Evolutionary conservation across 2,888 invertebrate genomes (phyloP), one percentile per base, ranked within the genome.

Genomic region (Antheraea yamamai): DNA sequence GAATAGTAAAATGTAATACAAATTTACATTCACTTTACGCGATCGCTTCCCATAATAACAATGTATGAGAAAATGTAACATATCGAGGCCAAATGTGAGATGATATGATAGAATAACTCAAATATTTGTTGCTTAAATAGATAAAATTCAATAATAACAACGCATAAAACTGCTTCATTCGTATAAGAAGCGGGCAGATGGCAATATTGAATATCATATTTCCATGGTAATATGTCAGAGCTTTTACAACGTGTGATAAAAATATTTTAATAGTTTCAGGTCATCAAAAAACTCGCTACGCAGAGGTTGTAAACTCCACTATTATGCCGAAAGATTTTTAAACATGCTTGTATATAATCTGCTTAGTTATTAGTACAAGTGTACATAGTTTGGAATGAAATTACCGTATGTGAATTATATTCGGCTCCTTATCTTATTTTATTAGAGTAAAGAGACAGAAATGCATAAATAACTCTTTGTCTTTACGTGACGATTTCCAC

Each of bases 21-120:
- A 70, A 74, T 70, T 35, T 70, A 16, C 52, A 74, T 55, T 30
- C 35, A 74, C 35, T 74, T 30, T 74, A 30, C 73, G 30, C 12
- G 55, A 10, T 68, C 74, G 68, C 51, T 74, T n/a, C 55, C 74
- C 68, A 68, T 74, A 74, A 74, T 30, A 23, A 66, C 35, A 68
- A 74, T 68, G 68, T 30, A 30, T 30, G 3, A 30, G n/a, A n/a
- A n/a, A n/a, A n/a, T n/a, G n/a, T 74, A 52, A 68, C 55, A 68
- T 68, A 47, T 35, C 20, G n/a, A 61, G 68, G 55, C 68, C 30
- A 20, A 55, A 52, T 74, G 74, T 74, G 52, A 52, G 30, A 30
- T 18, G 35, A 52, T n/a, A 68, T 20, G 39, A 35, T 2, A 47
- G 58, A 35, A 35, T 30, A 16, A 52, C 47, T 47, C 47, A 68